These are phyloP conservation scores for Rousettus leschenaultii DNA, from an alignment of 2,113 vertebrate genomes.

Conservation along the genomic window DNA sequence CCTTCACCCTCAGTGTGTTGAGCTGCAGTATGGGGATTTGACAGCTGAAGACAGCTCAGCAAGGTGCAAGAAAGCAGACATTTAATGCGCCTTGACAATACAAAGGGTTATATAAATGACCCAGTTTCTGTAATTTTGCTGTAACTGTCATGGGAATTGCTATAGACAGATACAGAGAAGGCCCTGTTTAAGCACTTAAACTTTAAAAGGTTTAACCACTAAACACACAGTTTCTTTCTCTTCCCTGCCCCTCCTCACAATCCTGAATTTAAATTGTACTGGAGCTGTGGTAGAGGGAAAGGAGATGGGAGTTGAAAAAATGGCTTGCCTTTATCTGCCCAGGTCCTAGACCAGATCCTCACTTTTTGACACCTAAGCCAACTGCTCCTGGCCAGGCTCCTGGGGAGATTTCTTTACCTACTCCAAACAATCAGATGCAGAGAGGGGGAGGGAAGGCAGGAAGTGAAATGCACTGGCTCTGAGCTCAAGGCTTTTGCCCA, in stretches of 20 bases:
- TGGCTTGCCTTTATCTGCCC: neutral
- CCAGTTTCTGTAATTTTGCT: conserved; percentile 76
- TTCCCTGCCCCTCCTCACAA: conserved; percentile 46
- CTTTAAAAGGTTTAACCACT: conserved; percentile 77
- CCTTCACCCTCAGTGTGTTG: conserved; percentile 67
- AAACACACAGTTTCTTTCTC: conserved; percentile 63
- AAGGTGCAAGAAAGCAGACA: conserved; percentile 51
- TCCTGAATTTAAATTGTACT: conserved; percentile 45
- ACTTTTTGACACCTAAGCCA: neutral
- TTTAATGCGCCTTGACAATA: conserved; percentile 75
- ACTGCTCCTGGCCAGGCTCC: neutral
- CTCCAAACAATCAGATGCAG: neutral
- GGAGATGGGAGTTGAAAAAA: neutral
- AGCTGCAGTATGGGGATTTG: conserved; percentile 72
- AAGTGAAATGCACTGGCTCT: conserved; percentile 35
- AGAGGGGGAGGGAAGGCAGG: neutral
- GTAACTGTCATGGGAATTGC: conserved; percentile 74
- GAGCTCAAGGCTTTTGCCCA: conserved; percentile 56
- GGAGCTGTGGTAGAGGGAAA: neutral
- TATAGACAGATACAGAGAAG: conserved; percentile 71
- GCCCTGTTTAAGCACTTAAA: conserved; percentile 76
- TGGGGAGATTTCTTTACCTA: conserved; percentile 26
- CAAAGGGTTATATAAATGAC: conserved; percentile 77
- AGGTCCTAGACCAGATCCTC: neutral
- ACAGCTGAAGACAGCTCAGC: conserved; percentile 72